Percentiles rank a stretch among this genome's conserved stretches.
These are phyloP conservation scores for Dione vanillae DNA, from an alignment of 2,888 invertebrate species.

Conservation along the genomic window DNA sequence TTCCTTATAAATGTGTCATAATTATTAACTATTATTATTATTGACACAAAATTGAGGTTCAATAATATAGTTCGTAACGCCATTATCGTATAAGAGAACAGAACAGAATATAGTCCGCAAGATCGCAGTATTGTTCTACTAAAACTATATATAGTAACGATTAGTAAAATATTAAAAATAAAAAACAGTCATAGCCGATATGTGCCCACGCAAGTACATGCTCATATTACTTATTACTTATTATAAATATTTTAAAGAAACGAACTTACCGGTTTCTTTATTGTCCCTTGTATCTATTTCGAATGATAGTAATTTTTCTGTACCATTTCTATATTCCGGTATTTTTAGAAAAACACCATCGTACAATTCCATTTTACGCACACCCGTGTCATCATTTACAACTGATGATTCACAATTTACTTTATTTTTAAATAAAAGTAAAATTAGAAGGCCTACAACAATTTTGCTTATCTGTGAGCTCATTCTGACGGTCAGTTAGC, in stretches of 20 bases:
- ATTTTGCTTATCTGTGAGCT: slow-evolving; percentile 55
- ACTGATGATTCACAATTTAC: not conserved
- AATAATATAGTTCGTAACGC: too few relatives aligned
- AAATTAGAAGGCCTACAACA: slow-evolving; percentile 33
- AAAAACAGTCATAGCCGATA: too few relatives aligned
- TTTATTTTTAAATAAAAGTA: slow-evolving; percentile 3
- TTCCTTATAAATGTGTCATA: too few relatives aligned
- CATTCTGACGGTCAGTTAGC: slow-evolving; percentile 66
- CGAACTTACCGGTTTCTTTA: slow-evolving; percentile 62
- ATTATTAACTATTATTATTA: too few relatives aligned
- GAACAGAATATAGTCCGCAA: too few relatives aligned
- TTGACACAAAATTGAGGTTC: too few relatives aligned
- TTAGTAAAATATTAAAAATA: too few relatives aligned
- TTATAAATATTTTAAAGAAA: slow-evolving; percentile 13
- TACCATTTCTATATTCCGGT: slow-evolving; percentile 59
- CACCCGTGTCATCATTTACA: slow-evolving; percentile 23
- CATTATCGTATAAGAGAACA: too few relatives aligned
- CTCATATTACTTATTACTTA: not conserved
- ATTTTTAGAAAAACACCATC: slow-evolving; percentile 69
- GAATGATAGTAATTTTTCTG: slow-evolving; percentile 64
- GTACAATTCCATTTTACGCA: slow-evolving; percentile 62
- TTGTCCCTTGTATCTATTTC: slow-evolving; percentile 62
- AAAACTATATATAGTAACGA: too few relatives aligned
- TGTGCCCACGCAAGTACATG: not conserved
- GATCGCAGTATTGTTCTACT: too few relatives aligned